Base-by-base conservation (phyloP, 2,113 vertebrate genomes). In the Archocentrus centrarchus region DNA sequence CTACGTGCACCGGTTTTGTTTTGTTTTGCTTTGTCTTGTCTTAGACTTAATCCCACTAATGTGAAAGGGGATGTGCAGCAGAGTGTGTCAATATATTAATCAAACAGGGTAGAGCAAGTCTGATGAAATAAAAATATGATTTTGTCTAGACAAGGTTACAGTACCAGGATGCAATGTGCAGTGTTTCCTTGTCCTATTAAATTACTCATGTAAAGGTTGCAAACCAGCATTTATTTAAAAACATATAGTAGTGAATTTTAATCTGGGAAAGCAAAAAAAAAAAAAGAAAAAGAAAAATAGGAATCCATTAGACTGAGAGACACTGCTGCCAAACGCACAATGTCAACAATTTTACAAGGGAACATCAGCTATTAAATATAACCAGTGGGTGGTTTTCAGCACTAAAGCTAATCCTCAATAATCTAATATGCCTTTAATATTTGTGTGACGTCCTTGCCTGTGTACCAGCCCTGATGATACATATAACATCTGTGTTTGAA, bases 1-100 rank as follows among this genome's bases (percentile, higher is more conserved):
- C 30, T 75, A 37, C 44, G n/a, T 35, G 68, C 53, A 44, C 10
- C 20, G 30, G 17, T 14, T 64, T 75, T 20, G 9, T 39, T 39
- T 68, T 44, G 17, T 11, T 63, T 80, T 20, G 11, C 39, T 37
- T 68, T 41, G 11, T 3, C 37, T 76, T 59, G 15, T 68, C 44
- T 80, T 22, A 3, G 18, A 81, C 70, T 53, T 84, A 88, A 86
- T 82, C 75, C 78, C 17, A 24, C 60, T 62, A 44, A 82, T 75
- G 87, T 86, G 53, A 15, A 59, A 81, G 61, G 59, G 35, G 18
- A 0, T 75, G 75, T 87, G 77, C 57, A 82, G 66, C 7, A 44
- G 14, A 82, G 61, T 55, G 78, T 79, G 75, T 83, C 63, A 68
- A 41, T 75, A 24, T 58, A 81, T 55, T 3, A 55, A 81, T 83